Base-by-base conservation (phyloP, 2,113 vertebrate species). In the Elephas maximus region DNA sequence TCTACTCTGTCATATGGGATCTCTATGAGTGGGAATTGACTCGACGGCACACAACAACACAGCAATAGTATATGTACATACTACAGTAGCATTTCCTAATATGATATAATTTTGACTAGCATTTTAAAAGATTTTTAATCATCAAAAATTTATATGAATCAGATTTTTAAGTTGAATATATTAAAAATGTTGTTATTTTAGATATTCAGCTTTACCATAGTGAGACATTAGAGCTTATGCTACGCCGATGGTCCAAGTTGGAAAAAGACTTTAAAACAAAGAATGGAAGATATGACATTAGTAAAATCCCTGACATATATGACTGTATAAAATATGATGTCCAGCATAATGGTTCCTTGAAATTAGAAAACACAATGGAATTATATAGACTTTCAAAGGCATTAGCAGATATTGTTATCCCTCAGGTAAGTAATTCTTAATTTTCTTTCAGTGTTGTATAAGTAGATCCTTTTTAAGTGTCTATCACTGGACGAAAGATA, bases 241-340 rank as follows among this genome's bases (percentile, higher is more conserved):
- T 99, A 86, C 99, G 99, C 67, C 98, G 99, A 62, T 99, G 99
- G 99, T 98, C 99, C 96, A 99, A 99, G 94, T 96, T 99, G 96
- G 99, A 99, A 97, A 99, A 99, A 96, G 99, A 99, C 97, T 99
- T 99, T 93, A 99, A 99, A 98, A 99, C 99, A 97, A 99, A 99
- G 98, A 99, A 99, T 91, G 99, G 99, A 96, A 99, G 99, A 98
- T 99, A 99, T 0, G 99, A 99, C 97, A 99, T 99, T 96, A 99
- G 99, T 98, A 99, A 99, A 98, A 99, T 99, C 85, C 99, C 99
- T 83, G 99, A 99, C 96, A 99, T 99, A 96, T 99, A 99, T 8
- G 99, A 99, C 96, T 99, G 99, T 98, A 99, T 99, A 98, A 99
- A 99, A 97, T 99, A 99, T 0, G 99, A 99, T 0, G 99, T 99